Conservation (phyloP, 2,888 invertebrate species). For the Bellardia bayeri region DNA sequence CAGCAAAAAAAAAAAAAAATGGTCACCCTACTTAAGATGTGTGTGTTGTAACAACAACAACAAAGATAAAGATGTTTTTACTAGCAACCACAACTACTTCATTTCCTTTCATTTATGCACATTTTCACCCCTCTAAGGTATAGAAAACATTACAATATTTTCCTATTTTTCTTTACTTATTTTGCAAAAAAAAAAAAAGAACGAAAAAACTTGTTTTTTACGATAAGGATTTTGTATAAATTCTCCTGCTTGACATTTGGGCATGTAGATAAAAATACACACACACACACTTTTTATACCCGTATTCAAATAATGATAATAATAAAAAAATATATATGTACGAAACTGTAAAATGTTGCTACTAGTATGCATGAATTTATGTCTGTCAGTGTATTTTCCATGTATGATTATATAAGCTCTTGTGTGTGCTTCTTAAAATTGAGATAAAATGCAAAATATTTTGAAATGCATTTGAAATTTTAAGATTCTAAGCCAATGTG, state of each 20-base stretch:
- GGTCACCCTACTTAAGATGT: conserved; percentile 6
- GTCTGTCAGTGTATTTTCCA: conserved; percentile 51
- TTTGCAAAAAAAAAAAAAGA: neutral
- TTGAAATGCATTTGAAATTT: conserved; percentile 35
- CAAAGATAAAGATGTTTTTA: neutral
- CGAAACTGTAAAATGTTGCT: conserved; percentile 21
- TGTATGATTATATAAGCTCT: conserved; percentile 35
- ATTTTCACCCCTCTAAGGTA: conserved; percentile 33
- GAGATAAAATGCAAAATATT: conserved; percentile 46
- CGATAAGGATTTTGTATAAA: conserved; percentile 69
- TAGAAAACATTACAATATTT: conserved; percentile 22
- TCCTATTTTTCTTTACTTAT: conserved; percentile 20
- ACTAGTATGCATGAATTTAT: conserved; percentile 50
- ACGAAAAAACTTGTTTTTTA: conserved; percentile 28
- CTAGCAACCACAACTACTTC: conserved; percentile 22
- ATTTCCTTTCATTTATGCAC: neutral
- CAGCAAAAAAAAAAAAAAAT: neutral
- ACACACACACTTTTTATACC: neutral
- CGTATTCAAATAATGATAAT: neutral
- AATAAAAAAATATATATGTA: neutral
- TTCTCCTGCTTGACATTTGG: conserved; percentile 66
- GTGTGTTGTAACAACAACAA: neutral
- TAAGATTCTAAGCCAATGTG: conserved; percentile 13
- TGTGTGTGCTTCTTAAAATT: conserved; percentile 25
- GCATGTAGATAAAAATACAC: conserved; percentile 33